Conservation (phyloP, 2,888 invertebrate genomes). For the Calameuta filiformis region DNA sequence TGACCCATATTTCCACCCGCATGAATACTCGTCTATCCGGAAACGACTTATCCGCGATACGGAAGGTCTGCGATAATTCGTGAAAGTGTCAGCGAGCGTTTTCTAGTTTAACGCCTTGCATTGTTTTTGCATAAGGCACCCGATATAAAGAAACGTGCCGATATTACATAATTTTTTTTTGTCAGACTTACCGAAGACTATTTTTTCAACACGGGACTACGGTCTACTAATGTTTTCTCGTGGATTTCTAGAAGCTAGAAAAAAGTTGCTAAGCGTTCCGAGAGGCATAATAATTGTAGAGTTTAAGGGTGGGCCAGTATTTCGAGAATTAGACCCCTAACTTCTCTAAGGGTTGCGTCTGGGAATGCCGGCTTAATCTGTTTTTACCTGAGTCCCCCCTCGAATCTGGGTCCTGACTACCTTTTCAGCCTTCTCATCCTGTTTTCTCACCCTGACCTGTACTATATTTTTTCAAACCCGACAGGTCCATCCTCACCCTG, state of each 20-base stretch:
- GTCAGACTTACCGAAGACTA: not conserved
- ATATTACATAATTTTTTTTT: not conserved
- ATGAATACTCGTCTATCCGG: slow-evolving; percentile 1
- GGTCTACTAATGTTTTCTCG: not conserved
- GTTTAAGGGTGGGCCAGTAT: not conserved
- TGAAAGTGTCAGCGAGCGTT: slow-evolving; percentile 53
- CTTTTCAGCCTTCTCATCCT: not conserved
- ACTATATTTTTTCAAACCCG: not conserved
- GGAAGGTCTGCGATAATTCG: slow-evolving; percentile 39
- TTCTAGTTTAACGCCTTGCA: not conserved
- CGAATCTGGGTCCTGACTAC: not conserved
- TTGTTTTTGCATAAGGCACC: not conserved
- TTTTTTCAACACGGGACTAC: not conserved
- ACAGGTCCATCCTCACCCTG: not conserved
- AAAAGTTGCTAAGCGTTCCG: not conserved
- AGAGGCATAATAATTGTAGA: not conserved
- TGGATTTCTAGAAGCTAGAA: not conserved
- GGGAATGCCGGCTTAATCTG: slow-evolving; percentile 19
- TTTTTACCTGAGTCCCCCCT: slow-evolving; percentile 16
- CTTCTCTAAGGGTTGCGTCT: slow-evolving; percentile 13
- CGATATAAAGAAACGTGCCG: not conserved
- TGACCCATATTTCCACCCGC: slow-evolving; percentile 10
- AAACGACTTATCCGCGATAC: not conserved
- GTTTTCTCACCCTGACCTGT: slow-evolving; percentile 1
- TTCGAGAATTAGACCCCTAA: not conserved